These are phyloP conservation scores for Palythoa grandiflora DNA, from an alignment of 92 coral and sea anemone species.

Conservation along the genomic window DNA sequence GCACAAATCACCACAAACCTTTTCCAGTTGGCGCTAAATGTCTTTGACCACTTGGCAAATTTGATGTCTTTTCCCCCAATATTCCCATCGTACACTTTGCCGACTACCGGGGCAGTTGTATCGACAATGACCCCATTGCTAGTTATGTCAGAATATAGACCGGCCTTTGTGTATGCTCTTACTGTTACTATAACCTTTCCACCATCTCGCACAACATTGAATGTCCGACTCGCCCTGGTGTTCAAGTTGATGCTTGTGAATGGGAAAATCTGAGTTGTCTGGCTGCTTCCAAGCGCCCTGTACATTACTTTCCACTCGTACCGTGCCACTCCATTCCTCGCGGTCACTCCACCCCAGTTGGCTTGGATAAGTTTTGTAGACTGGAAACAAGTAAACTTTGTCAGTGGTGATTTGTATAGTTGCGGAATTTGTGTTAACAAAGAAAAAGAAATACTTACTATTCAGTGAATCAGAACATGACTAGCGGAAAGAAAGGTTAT, in stretches of 20 bases:
- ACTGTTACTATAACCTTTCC: conserved; percentile 63
- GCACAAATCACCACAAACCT: conserved; percentile 1
- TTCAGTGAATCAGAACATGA: not conserved
- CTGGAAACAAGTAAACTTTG: conserved; percentile 19
- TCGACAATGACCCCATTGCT: conserved; percentile 89
- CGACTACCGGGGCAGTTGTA: conserved; percentile 75
- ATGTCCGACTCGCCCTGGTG: conserved; percentile 64
- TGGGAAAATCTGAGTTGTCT: conserved; percentile 50
- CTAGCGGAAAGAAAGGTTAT: too few relatives aligned
- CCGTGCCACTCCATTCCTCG: conserved; percentile 79
- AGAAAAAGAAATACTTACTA: not conserved
- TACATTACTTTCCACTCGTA: conserved; percentile 77
- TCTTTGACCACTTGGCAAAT: conserved; percentile 86
- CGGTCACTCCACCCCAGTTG: conserved; percentile 87
- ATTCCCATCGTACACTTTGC: conserved; percentile 79
- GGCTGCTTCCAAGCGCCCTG: conserved; percentile 60
- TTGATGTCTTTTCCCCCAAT: conserved; percentile 61
- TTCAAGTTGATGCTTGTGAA: conserved; percentile 66
- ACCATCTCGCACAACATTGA: conserved; percentile 74
- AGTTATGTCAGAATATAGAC: conserved; percentile 74
- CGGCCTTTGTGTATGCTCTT: conserved; percentile 85
- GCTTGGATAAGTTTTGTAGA: conserved; percentile 71
- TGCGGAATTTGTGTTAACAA: too few relatives aligned
- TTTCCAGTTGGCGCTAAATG: conserved; percentile 84
- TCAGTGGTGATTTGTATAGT: not conserved